Evolutionary conservation across 2,113 vertebrate genomes (phyloP).

Genomic region (Paralichthys olivaceus): DNA sequence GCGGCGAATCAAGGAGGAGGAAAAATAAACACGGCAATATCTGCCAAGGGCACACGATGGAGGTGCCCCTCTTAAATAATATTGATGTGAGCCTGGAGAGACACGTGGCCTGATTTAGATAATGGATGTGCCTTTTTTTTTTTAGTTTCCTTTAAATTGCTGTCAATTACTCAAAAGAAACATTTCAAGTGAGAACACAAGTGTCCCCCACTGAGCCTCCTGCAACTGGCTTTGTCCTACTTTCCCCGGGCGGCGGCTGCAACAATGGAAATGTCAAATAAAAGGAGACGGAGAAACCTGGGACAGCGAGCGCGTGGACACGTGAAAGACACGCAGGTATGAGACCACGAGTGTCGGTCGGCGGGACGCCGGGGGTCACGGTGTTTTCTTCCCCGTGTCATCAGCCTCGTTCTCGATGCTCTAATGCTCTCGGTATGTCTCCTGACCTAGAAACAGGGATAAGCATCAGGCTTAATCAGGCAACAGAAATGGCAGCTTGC

Average conservation of each 20-base stretch:
- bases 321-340: background rate
- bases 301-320: background rate
- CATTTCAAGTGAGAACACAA: slow-evolving; percentile 56
- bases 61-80: slow-evolving; percentile 33
- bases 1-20: background rate
- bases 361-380: too few relatives aligned
- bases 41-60: background rate
- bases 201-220: slow-evolving; percentile 43
- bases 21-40: background rate
- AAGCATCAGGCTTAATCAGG: slow-evolving; percentile 56
- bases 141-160: slow-evolving; percentile 35
- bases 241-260: slow-evolving; percentile 16
- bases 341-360: background rate
- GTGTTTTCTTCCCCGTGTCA: background rate
- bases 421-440: slow-evolving; percentile 42
- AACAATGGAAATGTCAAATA: slow-evolving; percentile 21
- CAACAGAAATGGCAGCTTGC: slow-evolving; percentile 41
- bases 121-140: slow-evolving; percentile 24
- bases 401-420: slow-evolving; percentile 37
- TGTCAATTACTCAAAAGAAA: slow-evolving; percentile 53
- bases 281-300: background rate
- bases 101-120: slow-evolving; percentile 54
- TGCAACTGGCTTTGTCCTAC: slow-evolving; percentile 62
- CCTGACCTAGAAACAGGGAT: slow-evolving; percentile 70
- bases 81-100: slow-evolving; percentile 46